phyloP scores from a whole-genome alignment of 2,797 vertebrate species.

The Sciurus carolinensis region DNA sequence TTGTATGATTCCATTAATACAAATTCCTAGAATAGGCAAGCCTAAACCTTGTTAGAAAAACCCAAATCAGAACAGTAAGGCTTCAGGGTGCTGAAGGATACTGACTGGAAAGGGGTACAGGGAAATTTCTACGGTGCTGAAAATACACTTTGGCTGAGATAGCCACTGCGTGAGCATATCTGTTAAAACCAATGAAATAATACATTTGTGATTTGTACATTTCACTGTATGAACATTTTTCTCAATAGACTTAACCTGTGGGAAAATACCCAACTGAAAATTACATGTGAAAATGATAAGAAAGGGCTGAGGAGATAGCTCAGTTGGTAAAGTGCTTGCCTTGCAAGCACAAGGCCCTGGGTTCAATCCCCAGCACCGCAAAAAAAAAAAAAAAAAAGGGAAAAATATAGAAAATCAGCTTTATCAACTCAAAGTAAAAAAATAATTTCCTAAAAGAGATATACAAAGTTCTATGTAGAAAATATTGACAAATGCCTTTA shows the following conservation, averaged over 20 bases:
- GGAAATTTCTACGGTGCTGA: background rate
- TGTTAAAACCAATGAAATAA: background rate
- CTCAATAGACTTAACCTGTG: background rate
- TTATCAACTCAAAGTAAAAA: slow-evolving; percentile 10
- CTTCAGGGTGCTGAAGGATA: background rate
- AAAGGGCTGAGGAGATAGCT: background rate
- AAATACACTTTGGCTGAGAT: background rate
- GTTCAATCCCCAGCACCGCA: too few relatives aligned
- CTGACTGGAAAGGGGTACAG: background rate
- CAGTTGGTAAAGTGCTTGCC: too few relatives aligned
- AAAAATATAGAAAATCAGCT: slow-evolving; percentile 8
- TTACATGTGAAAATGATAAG: background rate
- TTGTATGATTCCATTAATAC: background rate
- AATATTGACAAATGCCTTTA: slow-evolving; percentile 2
- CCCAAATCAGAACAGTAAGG: background rate
- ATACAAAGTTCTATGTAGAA: background rate
- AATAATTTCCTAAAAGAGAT: background rate
- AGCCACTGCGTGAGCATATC: background rate
- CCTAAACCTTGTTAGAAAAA: background rate
- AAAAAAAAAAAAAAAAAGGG: background rate
- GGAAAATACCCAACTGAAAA: slow-evolving; percentile 24
- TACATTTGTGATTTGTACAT: background rate
- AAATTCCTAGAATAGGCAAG: background rate
- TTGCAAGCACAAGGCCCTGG: too few relatives aligned
- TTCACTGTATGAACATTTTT: background rate